phyloP scores from a whole-genome alignment of 2,888 invertebrate species.

The Chloromyia formosa region DNA sequence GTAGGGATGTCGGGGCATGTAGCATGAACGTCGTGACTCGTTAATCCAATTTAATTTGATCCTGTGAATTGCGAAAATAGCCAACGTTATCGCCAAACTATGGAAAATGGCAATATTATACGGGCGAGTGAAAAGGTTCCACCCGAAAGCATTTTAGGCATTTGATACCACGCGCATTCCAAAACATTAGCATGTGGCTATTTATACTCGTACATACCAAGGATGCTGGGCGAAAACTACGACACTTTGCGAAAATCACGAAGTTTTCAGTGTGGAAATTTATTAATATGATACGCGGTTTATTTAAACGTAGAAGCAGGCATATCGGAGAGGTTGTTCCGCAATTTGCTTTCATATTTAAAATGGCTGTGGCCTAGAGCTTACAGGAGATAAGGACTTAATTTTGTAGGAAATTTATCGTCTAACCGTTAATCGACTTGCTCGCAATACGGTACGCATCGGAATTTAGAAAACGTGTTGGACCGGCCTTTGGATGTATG shows the following conservation, averaged over 20 bases:
- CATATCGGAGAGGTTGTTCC: background rate
- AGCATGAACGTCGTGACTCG: constrained; percentile 12
- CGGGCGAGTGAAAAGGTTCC: background rate
- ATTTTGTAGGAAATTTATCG: constrained; percentile 44
- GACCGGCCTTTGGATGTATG: background rate
- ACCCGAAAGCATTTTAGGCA: no score
- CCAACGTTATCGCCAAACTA: background rate
- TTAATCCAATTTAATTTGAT: constrained; percentile 7
- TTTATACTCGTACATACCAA: no score
- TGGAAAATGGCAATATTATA: background rate
- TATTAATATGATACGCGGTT: background rate
- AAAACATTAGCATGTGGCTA: no score
- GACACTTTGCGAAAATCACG: background rate
- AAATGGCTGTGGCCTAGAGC: constrained; percentile 40
- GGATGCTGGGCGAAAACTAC: background rate
- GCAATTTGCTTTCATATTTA: constrained; percentile 38
- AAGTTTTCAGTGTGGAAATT: background rate
- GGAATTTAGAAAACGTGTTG: background rate
- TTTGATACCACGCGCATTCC: no score
- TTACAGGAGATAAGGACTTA: constrained; percentile 40
- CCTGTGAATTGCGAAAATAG: background rate
- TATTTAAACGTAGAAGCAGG: background rate
- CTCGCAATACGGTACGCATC: background rate
- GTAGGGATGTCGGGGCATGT: no score
- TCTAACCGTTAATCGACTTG: background rate